Percentiles rank a stretch among this genome's conserved stretches.
Evolutionary conservation across 2,888 invertebrate genomes (phyloP).

Genomic region (Catocala sponsa): DNA sequence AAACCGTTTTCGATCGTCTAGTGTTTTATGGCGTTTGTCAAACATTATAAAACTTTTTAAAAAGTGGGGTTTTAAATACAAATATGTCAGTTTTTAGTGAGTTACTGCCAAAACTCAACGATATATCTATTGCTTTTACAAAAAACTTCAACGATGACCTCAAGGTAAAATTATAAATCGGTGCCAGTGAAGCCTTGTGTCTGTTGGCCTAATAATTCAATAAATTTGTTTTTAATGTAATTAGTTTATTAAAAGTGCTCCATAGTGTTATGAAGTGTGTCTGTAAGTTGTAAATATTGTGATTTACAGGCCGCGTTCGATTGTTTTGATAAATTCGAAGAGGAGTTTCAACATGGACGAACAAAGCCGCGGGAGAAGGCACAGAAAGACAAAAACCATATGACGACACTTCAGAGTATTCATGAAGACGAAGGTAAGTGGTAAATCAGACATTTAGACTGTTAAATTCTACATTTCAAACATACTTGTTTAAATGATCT

Average conservation of each 20-base stretch:
- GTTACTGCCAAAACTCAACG: conserved; percentile 71
- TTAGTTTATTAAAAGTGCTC: conserved; percentile 10
- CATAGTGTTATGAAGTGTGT: conserved; percentile 20
- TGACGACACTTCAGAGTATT: conserved; percentile 76
- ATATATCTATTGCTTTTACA: conserved; percentile 65
- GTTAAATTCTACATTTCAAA: not conserved
- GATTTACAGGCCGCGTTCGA: conserved; percentile 71
- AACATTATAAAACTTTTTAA: conserved; percentile 64
- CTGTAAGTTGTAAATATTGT: conserved; percentile 41
- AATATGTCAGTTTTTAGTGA: conserved; percentile 83
- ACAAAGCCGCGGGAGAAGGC: conserved; percentile 63
- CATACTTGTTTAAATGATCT: no score
- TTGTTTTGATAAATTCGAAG: conserved; percentile 73
- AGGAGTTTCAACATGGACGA: conserved; percentile 69
- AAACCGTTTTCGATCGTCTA: conserved; percentile 82
- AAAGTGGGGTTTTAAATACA: conserved; percentile 64
- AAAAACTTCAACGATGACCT: conserved; percentile 72
- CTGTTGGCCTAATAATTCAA: conserved; percentile 16
- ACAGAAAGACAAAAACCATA: conserved; percentile 67
- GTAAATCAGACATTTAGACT: conserved; percentile 9
- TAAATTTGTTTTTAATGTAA: conserved; percentile 19
- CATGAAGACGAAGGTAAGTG: conserved; percentile 76
- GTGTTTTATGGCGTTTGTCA: conserved; percentile 76
- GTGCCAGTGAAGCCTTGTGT: conserved; percentile 24
- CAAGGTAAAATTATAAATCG: conserved; percentile 65